Evolutionary conservation across 2,797 vertebrate genomes (phyloP).

Genomic region (Taenioides sp.): DNA sequence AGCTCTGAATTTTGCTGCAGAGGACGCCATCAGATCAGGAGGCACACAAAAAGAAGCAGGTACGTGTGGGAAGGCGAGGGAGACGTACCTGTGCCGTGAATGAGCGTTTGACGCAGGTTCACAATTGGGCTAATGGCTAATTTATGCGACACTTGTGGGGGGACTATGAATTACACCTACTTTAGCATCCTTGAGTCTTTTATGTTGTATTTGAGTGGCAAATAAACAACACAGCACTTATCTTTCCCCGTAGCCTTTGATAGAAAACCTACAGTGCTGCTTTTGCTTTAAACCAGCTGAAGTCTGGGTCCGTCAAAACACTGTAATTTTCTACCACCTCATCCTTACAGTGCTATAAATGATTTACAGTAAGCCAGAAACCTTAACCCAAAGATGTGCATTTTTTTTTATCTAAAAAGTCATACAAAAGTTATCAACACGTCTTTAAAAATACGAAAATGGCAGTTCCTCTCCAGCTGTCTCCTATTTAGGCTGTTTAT

Average conservation of each 20-base stretch:
- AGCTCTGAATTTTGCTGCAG: slow-evolving; percentile 42
- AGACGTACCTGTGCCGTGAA: slow-evolving; percentile 33
- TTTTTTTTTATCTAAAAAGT: background rate
- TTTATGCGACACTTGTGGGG: slow-evolving; percentile 1
- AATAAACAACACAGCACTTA: background rate
- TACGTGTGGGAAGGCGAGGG: slow-evolving; percentile 32
- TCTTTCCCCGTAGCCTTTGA: background rate
- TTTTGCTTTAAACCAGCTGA: background rate
- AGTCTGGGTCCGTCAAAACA: background rate
- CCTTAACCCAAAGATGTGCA: background rate
- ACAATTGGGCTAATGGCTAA: background rate
- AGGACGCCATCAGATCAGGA: slow-evolving; percentile 49
- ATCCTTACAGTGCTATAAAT: background rate
- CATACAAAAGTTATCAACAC: background rate
- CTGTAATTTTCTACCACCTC: slow-evolving; percentile 2
- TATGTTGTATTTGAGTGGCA: slow-evolving; percentile 1
- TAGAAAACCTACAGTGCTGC: background rate
- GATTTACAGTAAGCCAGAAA: background rate
- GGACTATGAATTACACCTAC: too few species aligned
- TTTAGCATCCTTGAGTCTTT: background rate
- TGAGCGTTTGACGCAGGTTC: slow-evolving; percentile 1
- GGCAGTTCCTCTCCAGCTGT: background rate
- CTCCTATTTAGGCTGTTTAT: background rate
- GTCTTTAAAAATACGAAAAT: background rate
- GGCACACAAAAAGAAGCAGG: slow-evolving; percentile 46